A percentile compares a stretch with the other conserved stretches of the same genome.
These are phyloP conservation scores for Andrena flavipes DNA, from an alignment of 2,888 invertebrate genomes.

Conservation along the genomic window DNA sequence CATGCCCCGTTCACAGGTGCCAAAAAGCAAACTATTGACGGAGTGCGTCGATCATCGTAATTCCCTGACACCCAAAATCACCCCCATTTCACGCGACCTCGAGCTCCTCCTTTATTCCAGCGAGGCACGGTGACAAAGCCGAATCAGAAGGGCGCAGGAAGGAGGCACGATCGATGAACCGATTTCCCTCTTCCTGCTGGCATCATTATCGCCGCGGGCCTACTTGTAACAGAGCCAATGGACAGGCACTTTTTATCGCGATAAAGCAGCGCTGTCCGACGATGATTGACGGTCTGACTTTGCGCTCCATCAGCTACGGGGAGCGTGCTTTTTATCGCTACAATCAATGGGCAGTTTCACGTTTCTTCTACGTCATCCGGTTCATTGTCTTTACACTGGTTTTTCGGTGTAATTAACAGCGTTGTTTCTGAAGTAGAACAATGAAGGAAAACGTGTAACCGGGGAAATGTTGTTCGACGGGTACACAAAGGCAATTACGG, in stretches of 20 bases:
- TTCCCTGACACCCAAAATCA: conserved; percentile 6
- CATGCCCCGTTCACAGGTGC: conserved; percentile 1
- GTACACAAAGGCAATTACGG: too few species aligned
- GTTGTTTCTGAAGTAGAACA: background rate
- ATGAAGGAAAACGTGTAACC: too few species aligned
- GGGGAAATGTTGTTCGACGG: too few species aligned
- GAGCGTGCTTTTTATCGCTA: conserved; percentile 32
- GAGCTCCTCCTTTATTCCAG: background rate
- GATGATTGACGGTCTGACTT: conserved; percentile 53
- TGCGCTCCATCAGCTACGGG: conserved; percentile 25
- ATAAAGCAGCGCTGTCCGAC: conserved; percentile 14
- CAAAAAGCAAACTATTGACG: conserved; percentile 35
- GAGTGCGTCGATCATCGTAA: conserved; percentile 35
- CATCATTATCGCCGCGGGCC: conserved; percentile 37
- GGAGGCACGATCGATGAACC: conserved; percentile 45
- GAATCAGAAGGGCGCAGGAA: conserved; percentile 12
- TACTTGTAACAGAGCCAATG: conserved; percentile 42
- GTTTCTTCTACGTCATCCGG: background rate
- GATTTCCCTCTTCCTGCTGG: conserved; percentile 23
- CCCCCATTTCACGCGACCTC: conserved; percentile 1
- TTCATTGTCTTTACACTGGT: background rate
- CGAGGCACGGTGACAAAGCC: conserved; percentile 14
- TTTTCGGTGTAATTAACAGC: background rate
- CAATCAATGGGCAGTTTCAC: background rate
- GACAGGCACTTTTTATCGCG: conserved; percentile 33